phyloP scores from a whole-genome alignment of 2,888 invertebrate species.

The Plutella xylostella region DNA sequence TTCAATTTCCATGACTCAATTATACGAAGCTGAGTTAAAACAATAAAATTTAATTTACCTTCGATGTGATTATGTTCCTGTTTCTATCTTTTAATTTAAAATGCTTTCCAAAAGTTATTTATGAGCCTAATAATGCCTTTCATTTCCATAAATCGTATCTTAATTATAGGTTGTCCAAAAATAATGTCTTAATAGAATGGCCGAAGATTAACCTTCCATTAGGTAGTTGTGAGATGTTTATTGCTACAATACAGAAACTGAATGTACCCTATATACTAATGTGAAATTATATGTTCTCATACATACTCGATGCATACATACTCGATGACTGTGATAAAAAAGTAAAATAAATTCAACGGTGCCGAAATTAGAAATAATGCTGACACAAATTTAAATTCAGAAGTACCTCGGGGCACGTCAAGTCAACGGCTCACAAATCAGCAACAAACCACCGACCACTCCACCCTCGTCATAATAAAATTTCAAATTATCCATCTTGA shows the following conservation, averaged over 20 bases:
- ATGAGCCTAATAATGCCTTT: conserved; percentile 37
- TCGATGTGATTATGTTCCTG: conserved; percentile 22
- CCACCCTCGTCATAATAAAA: conserved; percentile 49
- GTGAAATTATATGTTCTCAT: too few relatives aligned
- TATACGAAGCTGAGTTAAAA: conserved; percentile 30
- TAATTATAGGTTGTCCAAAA: conserved; percentile 37
- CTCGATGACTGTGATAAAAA: too few relatives aligned
- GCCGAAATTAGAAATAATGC: conserved; percentile 1
- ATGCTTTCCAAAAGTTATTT: conserved; percentile 31
- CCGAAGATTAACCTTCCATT: neutral
- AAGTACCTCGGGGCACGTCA: neutral
- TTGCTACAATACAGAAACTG: neutral
- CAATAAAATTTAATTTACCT: conserved; percentile 37
- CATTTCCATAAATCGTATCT: conserved; percentile 38
- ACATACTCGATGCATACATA: too few relatives aligned
- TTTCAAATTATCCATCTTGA: conserved; percentile 23
- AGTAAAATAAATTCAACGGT: too few relatives aligned
- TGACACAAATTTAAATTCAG: conserved; percentile 3
- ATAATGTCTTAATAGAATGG: conserved; percentile 8
- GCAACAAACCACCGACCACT: neutral
- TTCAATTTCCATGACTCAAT: conserved; percentile 37
- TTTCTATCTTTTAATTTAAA: conserved; percentile 32
- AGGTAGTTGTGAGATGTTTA: neutral
- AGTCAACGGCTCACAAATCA: neutral
- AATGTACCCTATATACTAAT: too few relatives aligned